Base-by-base conservation (phyloP, 2,888 invertebrate species). In the Papilio demoleus region DNA sequence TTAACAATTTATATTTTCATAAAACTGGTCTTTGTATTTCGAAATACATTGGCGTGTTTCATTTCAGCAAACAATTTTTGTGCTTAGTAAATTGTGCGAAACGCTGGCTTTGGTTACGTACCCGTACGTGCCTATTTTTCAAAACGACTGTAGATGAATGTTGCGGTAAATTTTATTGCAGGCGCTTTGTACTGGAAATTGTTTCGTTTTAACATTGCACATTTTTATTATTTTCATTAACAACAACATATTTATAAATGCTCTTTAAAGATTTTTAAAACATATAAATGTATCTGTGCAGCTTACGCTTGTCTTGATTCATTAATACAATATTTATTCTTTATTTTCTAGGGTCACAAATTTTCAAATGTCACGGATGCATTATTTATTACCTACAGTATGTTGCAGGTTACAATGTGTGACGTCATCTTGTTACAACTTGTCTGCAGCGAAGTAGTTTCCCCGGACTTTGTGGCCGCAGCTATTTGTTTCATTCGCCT, bases 401-500 rank as follows among this genome's bases (percentile, higher is more conserved):
- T 45, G 45, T 24, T 45, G 42, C 17, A 36, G 56, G 65, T 56
- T 56, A 56, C 56, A 27, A 34, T 31, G 56, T 62, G n/a, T 14
- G 56, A 56, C 8, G 62, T 42, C 34, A 64, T 36, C 58, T 38
- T 64, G 64, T 68, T 50, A 45, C 36, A 50, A 40, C 34, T 56
- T 47, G 47, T 36, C 38, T 67, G 56, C 56, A 63, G 63, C 36
- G 36, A 56, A 68, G 45, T 58, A 63, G 68, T 63, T 56, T 62
- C 61, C 45, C 34, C 36, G 45, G 27, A 59, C 58, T 64, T 36
- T 47, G 34, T 42, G 27, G 38, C 38, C 38, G n/a, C 40, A n/a
- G 59, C 31, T 59, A 64, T 60, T 34, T 68, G 59, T 68, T 68
- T 68, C 59, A 64, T 60, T 63, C 47, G 45, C 22, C 59, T 68